Conservation (phyloP, 2,797 vertebrate species). For the Enteromius fasciolatus region DNA sequence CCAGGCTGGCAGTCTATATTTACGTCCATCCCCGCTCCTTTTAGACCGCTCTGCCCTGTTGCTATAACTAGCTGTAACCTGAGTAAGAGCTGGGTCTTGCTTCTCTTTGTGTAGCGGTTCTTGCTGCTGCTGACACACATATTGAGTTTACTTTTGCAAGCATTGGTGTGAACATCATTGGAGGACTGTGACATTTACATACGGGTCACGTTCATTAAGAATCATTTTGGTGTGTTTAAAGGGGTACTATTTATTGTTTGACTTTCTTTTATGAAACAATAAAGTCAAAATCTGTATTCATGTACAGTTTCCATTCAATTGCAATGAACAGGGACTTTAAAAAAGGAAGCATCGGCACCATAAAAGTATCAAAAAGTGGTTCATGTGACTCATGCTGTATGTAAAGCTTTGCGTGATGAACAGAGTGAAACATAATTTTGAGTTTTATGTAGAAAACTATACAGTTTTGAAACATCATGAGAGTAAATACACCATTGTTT, state of each 20-base stretch:
- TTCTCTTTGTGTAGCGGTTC: slow-evolving; percentile 38
- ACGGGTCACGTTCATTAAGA: neutral
- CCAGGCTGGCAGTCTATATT: slow-evolving; percentile 52
- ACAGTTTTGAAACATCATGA: neutral
- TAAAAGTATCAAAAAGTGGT: neutral
- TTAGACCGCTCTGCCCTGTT: slow-evolving; percentile 40
- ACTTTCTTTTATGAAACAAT: neutral
- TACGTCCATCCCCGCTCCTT: neutral
- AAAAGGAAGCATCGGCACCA: neutral
- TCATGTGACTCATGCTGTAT: neutral
- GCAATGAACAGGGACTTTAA: neutral
- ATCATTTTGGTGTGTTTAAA: neutral
- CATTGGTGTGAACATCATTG: neutral
- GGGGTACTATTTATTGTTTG: neutral
- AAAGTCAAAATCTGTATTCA: neutral
- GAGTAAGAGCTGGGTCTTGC: slow-evolving; percentile 43
- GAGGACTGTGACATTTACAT: neutral
- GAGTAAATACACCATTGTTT: neutral
- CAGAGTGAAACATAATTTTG: neutral
- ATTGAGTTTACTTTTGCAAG: neutral
- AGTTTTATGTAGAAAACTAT: neutral
- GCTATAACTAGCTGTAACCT: slow-evolving; percentile 56
- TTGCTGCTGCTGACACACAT: slow-evolving; percentile 20
- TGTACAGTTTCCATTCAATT: neutral
- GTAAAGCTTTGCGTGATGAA: neutral